These are phyloP conservation scores for Nannoperca obscura DNA, from an alignment of 2,797 vertebrate genomes.

Conservation along the genomic window DNA sequence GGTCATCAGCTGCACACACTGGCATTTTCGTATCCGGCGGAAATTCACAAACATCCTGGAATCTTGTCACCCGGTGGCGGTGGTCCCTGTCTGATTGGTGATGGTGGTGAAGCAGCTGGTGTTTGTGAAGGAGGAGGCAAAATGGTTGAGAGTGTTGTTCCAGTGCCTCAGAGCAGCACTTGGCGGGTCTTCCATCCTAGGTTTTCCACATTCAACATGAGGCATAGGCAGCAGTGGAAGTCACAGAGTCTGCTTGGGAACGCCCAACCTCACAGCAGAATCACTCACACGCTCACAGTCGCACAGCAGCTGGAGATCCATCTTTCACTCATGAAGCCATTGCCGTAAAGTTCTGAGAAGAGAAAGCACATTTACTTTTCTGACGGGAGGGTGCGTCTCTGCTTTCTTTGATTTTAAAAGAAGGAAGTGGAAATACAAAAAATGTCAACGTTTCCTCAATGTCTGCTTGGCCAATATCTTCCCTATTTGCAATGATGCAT, in stretches of 20 bases:
- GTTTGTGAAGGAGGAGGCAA: neutral
- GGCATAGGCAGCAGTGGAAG: slow-evolving; percentile 2
- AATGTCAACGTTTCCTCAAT: accelerated
- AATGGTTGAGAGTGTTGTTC: slow-evolving; percentile 29
- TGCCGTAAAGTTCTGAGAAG: slow-evolving; percentile 19
- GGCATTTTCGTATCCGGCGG: slow-evolving; percentile 87
- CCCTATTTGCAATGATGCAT: neutral
- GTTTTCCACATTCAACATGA: slow-evolving; percentile 45
- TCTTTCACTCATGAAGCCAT: slow-evolving; percentile 17
- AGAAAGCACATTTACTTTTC: slow-evolving; percentile 13
- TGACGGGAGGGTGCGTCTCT: neutral
- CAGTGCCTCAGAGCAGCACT: slow-evolving; percentile 49
- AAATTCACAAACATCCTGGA: slow-evolving; percentile 89
- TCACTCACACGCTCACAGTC: neutral
- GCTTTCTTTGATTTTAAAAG: neutral
- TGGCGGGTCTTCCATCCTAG: slow-evolving; percentile 74
- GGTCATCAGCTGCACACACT: slow-evolving; percentile 87
- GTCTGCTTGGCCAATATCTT: neutral
- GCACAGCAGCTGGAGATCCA: slow-evolving; percentile 22
- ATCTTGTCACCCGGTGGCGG: slow-evolving; percentile 36
- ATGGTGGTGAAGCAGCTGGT: slow-evolving; percentile 20
- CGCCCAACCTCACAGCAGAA: slow-evolving; percentile 12
- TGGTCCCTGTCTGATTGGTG: slow-evolving; percentile 64
- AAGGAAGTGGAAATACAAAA: neutral
- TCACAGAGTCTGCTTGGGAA: slow-evolving; percentile 39